A percentile compares a stretch with the other conserved stretches of the same genome.
phyloP scores from a whole-genome alignment of 2,797 vertebrate genomes.

The Anolis apletophallus region DNA sequence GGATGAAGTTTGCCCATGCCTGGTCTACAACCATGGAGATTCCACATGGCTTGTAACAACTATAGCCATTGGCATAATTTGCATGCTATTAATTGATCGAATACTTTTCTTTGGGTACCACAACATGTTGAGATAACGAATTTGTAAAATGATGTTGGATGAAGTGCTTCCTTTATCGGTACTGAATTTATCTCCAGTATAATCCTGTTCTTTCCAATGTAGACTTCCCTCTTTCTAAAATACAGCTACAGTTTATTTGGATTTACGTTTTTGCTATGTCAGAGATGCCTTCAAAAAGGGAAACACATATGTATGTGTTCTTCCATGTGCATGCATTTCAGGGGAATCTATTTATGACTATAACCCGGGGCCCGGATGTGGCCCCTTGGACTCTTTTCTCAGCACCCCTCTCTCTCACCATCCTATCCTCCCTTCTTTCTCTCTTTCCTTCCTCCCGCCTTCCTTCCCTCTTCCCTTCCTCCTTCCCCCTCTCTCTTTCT shows the following conservation, averaged over 20 bases:
- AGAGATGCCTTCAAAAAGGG: no score
- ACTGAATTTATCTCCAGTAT: not conserved
- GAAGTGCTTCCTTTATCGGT: not conserved
- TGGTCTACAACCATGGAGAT: not conserved
- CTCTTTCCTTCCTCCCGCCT: no score
- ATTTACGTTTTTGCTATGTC: not conserved
- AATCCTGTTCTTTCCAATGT: not conserved
- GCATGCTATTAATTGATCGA: not conserved
- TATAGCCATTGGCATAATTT: not conserved
- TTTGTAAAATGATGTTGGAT: not conserved
- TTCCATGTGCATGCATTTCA: not conserved
- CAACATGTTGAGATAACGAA: not conserved
- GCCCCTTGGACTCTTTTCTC: no score
- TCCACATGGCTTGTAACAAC: not conserved
- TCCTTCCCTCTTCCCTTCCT: no score
- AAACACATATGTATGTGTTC: no score
- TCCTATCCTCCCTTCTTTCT: no score
- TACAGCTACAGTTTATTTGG: no score
- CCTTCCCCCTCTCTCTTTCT: no score
- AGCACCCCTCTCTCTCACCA: no score
- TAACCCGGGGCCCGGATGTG: no score
- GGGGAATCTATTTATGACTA: not conserved
- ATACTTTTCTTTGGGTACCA: not conserved
- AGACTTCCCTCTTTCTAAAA: not conserved
- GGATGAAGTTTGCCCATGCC: no score